Base-by-base conservation (phyloP, 2,888 invertebrate genomes). In the Junonia oenone region DNA sequence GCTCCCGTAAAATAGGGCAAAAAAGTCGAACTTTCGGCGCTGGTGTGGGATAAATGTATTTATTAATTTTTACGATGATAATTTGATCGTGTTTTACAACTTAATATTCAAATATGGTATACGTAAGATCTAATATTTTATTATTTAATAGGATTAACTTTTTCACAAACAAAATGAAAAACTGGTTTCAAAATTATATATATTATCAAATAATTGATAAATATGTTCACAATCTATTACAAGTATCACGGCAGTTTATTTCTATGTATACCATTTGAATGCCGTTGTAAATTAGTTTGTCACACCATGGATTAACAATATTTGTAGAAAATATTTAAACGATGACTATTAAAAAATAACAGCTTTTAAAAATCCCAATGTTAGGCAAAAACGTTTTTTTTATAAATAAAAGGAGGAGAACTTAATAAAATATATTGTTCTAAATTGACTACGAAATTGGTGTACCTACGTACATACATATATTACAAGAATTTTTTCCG, bases 271-370 rank as follows among this genome's bases (percentile, higher is more conserved):
- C n/a, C n/a, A 73, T 82, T 82, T 80, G 75, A 63, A 51, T 50
- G 45, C 45, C 57, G 65, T 72, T 78, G 82, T 75, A 64, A 85
- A 79, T 76, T 75, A 45, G 35, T 49, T 62, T 58, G 45, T 64
- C 66, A 63, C 59, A 64, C 56, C 60, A 68, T 65, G 69, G 62
- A 70, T 75, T 74, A 73, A 68, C 71, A 35, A 22, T 22, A 22
- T 33, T 33, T 33, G 31, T 33, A 2, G 9, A 15, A 40, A 4
- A 17, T 19, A 40, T 11, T 19, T 1, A 19, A 40, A 9, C 11
- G 17, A 19, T 15, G 1, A 40, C 15, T 19, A 9, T 11, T n/a
- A n/a, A n/a, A n/a, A n/a, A n/a, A n/a, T n/a, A n/a, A n/a, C n/a
- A n/a, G n/a, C n/a, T n/a, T n/a, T n/a, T n/a, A n/a, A n/a, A n/a